phyloP scores from a whole-genome alignment of 2,888 invertebrate species.

The Cantharis nigra region DNA sequence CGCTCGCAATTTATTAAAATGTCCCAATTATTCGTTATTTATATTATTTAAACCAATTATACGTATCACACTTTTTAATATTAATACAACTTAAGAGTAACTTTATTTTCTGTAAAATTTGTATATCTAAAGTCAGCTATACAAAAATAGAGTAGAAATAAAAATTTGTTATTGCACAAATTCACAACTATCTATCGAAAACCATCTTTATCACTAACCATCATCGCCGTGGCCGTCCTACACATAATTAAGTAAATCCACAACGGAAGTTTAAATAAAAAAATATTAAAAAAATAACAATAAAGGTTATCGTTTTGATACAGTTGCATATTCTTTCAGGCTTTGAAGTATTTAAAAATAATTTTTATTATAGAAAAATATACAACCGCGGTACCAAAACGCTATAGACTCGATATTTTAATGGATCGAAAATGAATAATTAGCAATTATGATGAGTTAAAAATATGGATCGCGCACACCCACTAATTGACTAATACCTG shows the following conservation, averaged over 20 bases:
- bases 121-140: not conserved
- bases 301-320: not conserved
- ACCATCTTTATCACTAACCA: not conserved
- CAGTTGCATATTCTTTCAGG: not conserved
- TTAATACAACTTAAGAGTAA: not conserved
- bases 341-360: not conserved
- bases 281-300: not conserved
- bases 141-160: not conserved
- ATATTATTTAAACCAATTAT: not conserved
- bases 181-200: not conserved
- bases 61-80: constrained; percentile 1
- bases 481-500: not conserved
- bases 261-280: not conserved
- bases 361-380: not conserved
- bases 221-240: not conserved
- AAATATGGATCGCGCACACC: not conserved
- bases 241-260: not conserved
- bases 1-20: not conserved
- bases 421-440: not conserved
- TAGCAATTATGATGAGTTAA: not conserved
- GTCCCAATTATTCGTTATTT: not conserved
- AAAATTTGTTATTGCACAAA: not conserved
- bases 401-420: not conserved
- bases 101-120: not conserved
- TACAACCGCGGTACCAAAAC: not conserved